Evolutionary conservation across 92 coral and sea anemone genomes (phyloP), one percentile per base, ranked within the genome.

Genomic region (Parazoanthus atlanticus): DNA sequence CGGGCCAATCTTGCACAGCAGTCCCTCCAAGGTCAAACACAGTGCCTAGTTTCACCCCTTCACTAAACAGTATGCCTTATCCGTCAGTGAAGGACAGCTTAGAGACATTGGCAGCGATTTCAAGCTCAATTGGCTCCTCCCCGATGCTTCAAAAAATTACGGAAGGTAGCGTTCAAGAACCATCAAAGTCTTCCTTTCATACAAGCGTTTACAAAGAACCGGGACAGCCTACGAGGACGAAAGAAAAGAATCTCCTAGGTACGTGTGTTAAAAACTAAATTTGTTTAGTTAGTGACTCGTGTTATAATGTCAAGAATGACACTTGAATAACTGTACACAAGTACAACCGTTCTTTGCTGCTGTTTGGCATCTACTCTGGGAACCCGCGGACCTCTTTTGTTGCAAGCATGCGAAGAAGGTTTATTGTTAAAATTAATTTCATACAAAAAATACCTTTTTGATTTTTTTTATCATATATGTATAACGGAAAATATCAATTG

Each of bases 51-150:
- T 72, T 84, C 36, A 70, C 46, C 65, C 87, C 87, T 84, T 84
- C 87, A 5, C 77, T 84, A 16, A 84, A 84, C 67, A 84, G 28
- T 84, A 70, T 71, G 19, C 87, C 87, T 84, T 84, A 84, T 43
- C 87, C 87, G 36, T 70, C 87, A 29, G 87, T 84, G n/a, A 84
- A 84, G 41, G 87, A 84, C 40, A 84, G 87, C 74, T 30, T 84
- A 69, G 87, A 84, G 41, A 84, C 87, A 26, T 58, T 84, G 26
- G 87, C 87, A n/a, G 87, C 87, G 36, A 84, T 84, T 40, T 84
- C 87, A 21, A 84, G 87, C 41, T 84, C 87, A 5, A 70, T 84
- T 12, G 87, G 87, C 19, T 84, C 87, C 17, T 84, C 87, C 13
- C 79, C 77, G 16, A 32, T 84, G 87, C 87, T 84, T 69, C 87